A percentile compares a stretch with the other conserved stretches of the same genome.
These are phyloP conservation scores for Lithosia quadra DNA, from an alignment of 2,888 invertebrate genomes.

Conservation along the genomic window DNA sequence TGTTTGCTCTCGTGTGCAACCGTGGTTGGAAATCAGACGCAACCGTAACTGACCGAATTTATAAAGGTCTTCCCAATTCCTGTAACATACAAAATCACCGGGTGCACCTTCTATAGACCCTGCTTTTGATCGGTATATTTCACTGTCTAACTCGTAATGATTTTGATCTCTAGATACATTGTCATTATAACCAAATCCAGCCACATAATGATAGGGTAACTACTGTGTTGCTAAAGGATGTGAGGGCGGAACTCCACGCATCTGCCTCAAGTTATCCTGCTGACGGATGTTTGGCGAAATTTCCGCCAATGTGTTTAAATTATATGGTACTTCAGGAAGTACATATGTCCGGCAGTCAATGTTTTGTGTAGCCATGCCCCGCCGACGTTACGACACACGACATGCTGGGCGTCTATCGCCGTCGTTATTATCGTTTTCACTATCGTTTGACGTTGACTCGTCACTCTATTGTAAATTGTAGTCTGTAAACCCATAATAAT, in stretches of 20 bases:
- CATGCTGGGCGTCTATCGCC: slow-evolving; percentile 63
- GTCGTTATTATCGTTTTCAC: slow-evolving; percentile 78
- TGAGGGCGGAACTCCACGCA: slow-evolving; percentile 26
- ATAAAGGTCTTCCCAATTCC: neutral
- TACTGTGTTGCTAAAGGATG: slow-evolving; percentile 27
- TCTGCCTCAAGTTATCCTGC: slow-evolving; percentile 46
- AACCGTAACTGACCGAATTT: neutral
- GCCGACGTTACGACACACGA: slow-evolving; percentile 68
- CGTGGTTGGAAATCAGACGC: too few relatives aligned
- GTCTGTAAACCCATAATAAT: slow-evolving; percentile 85
- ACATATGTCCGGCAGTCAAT: slow-evolving; percentile 45
- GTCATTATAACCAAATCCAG: neutral
- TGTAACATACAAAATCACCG: neutral
- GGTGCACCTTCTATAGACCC: neutral
- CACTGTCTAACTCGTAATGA: neutral
- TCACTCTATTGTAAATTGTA: slow-evolving; percentile 84
- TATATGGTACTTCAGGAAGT: slow-evolving; percentile 54
- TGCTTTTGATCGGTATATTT: neutral
- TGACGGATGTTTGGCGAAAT: slow-evolving; percentile 56
- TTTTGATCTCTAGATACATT: neutral
- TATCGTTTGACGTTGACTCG: slow-evolving; percentile 79
- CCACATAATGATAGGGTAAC: neutral
- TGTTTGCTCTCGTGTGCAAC: too few relatives aligned
- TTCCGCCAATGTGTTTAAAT: slow-evolving; percentile 65
- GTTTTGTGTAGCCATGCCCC: slow-evolving; percentile 57